Evolutionary conservation across 2,888 invertebrate genomes (phyloP), one percentile per base, ranked within the genome.

Genomic region (Patella ulyssiponensis): DNA sequence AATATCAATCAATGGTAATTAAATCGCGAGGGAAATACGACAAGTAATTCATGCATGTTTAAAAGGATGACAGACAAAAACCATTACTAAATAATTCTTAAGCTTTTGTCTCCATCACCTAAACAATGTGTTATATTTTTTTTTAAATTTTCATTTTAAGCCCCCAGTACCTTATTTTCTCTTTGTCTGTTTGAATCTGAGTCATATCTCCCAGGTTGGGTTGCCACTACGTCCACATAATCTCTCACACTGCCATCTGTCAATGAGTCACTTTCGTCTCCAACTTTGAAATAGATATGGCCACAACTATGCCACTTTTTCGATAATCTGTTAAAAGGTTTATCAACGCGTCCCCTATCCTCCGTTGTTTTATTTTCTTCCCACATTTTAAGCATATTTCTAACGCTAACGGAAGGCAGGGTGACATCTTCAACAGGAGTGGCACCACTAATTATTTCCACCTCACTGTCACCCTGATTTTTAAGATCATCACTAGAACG

Each of bases 291-390:
- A 64, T 64, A 64, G 23, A 64, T 64, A 64, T 64, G 64, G 20
- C 64, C 64, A 64, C 64, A 64, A 64, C 64, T 64, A 23, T 64
- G 64, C 64, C 64, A 64, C 14, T 64, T 64, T 64, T 64, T 64
- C 20, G 64, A 64, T 14, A 64, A 23, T 64, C 23, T 64, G 23
- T 64, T 64, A 23, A 64, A 64, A 11, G 64, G 64, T 64, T 23
- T 64, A 12, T 9, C 20, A 23, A 23, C 20, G 20, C 0, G 20
- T 23, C 23, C 64, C 64, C 23, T 23, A 23, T 64, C 20, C 17
- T 64, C 64, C 0, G 20, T 64, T 5, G 44, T 44, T 64, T 64
- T 64, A 23, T 64, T 64, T 3, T 23, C 23, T 64, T 64, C 64
- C 64, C 64, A 64, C 64, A 64, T 64, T 20, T 14, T 20, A 23